Percentiles rank a stretch among this genome's conserved stretches.
These are phyloP conservation scores for Ips typographus DNA, from an alignment of 1,140 invertebrate species.

Conservation along the genomic window DNA sequence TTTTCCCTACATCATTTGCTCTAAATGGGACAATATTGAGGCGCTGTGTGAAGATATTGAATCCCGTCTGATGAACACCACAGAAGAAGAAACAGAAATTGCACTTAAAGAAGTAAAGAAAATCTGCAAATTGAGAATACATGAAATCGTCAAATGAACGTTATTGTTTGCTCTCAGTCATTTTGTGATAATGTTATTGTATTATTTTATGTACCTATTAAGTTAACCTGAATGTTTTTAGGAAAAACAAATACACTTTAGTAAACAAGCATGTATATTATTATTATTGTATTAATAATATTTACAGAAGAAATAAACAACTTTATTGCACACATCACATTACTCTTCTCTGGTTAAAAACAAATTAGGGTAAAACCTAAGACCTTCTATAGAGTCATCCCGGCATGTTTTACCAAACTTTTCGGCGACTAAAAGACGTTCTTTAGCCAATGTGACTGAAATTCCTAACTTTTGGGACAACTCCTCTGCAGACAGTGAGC, in stretches of 20 bases:
- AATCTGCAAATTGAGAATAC: conserved; percentile 62
- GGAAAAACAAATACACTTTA: conserved; percentile 8
- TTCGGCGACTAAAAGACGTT: conserved; percentile 82
- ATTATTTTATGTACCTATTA: conserved; percentile 4
- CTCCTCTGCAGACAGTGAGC: conserved; percentile 81
- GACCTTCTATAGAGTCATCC: conserved; percentile 91
- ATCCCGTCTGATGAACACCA: conserved; percentile 57
- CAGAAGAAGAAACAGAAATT: conserved; percentile 58
- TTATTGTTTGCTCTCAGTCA: neutral
- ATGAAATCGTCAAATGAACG: conserved; percentile 54
- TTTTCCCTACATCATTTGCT: conserved; percentile 73
- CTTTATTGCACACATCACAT: neutral
- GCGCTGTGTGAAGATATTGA: conserved; percentile 62
- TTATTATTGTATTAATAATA: conserved; percentile 25
- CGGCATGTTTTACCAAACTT: conserved; percentile 82
- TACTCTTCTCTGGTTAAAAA: conserved; percentile 59
- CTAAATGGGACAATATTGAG: conserved; percentile 64
- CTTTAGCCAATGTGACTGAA: conserved; percentile 85
- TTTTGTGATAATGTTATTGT: neutral
- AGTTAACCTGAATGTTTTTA: conserved; percentile 19
- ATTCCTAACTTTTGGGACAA: conserved; percentile 78
- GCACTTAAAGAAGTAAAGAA: conserved; percentile 71
- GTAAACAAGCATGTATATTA: conserved; percentile 14
- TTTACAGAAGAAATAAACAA: neutral
- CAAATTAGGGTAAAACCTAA: conserved; percentile 89